Evolutionary conservation across 37 sponge, comb jelly and placozoan species (phyloP).

Genomic region (Corticium candelabrum): DNA sequence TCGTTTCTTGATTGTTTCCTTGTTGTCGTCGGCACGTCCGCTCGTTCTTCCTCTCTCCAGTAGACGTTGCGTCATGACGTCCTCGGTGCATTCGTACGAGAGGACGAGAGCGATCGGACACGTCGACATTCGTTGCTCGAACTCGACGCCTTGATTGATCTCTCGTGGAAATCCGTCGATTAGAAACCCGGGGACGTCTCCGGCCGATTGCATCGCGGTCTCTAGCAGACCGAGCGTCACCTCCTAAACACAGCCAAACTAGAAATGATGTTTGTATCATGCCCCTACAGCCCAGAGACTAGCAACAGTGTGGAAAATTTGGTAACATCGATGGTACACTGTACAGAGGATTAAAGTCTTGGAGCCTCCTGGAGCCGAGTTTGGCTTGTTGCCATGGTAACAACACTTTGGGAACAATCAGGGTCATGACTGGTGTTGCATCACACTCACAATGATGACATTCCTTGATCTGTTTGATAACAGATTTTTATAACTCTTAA

Average conservation of each 20-base stretch:
- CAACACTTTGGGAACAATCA: too few relatives aligned
- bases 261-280: too few relatives aligned
- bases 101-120: constrained; percentile 49
- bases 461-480: constrained; percentile 57
- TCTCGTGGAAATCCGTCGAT: constrained; percentile 86
- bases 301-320: too few relatives aligned
- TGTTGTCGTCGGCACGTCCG: constrained; percentile 54
- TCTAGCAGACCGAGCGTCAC: constrained; percentile 37
- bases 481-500: constrained; percentile 71
- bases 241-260: too few relatives aligned
- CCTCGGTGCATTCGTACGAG: constrained; percentile 67
- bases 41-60: constrained; percentile 30
- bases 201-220: constrained; percentile 23
- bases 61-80: constrained; percentile 57
- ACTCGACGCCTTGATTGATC: constrained; percentile 44
- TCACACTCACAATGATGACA: constrained; percentile 43
- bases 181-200: constrained; percentile 45
- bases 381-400: too few relatives aligned
- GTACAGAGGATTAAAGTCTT: too few relatives aligned
- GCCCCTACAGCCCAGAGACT: too few relatives aligned
- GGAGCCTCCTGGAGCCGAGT: too few relatives aligned
- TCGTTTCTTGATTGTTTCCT: constrained; percentile 68
- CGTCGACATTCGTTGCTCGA: constrained; percentile 46
- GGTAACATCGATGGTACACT: too few relatives aligned
- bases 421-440: constrained; percentile 36